Conservation (phyloP, 2,113 vertebrate species). For the Thunnus thynnus region DNA sequence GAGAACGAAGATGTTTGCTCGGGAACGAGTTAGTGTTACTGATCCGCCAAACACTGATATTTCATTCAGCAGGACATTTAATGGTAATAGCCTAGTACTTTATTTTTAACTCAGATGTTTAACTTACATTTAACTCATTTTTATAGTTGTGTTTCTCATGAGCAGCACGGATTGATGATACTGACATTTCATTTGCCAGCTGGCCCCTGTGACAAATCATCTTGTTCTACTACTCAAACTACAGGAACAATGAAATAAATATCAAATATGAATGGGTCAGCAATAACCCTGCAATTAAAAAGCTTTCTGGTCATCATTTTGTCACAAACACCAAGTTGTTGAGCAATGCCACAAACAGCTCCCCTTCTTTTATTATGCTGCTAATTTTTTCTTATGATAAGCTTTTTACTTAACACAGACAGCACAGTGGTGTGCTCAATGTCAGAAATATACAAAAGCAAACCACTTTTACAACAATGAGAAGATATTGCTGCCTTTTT, state of each 20-base stretch:
- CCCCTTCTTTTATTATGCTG: not conserved
- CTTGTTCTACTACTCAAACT: not conserved
- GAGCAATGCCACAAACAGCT: not conserved
- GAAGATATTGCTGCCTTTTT: too few relatives aligned
- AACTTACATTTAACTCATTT: not conserved
- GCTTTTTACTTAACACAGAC: not conserved
- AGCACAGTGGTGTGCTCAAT: not conserved
- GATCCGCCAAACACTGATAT: not conserved
- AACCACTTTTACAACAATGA: not conserved
- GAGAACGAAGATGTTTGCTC: not conserved
- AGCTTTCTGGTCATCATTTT: not conserved
- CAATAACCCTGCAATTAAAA: not conserved
- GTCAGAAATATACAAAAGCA: not conserved
- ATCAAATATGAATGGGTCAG: conserved; percentile 2
- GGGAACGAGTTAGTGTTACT: not conserved
- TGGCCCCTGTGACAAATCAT: conserved; percentile 16
- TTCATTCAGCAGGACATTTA: not conserved
- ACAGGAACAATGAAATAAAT: conserved; percentile 7
- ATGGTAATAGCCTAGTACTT: too few relatives aligned
- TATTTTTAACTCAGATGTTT: not conserved
- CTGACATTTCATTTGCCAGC: not conserved
- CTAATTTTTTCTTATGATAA: not conserved
- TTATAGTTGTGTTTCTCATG: not conserved
- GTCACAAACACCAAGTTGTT: not conserved
- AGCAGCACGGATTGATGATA: conserved; percentile 13